These are phyloP conservation scores for Lophotriccus pileatus DNA, from an alignment of 2,797 vertebrate species.

Conservation along the genomic window DNA sequence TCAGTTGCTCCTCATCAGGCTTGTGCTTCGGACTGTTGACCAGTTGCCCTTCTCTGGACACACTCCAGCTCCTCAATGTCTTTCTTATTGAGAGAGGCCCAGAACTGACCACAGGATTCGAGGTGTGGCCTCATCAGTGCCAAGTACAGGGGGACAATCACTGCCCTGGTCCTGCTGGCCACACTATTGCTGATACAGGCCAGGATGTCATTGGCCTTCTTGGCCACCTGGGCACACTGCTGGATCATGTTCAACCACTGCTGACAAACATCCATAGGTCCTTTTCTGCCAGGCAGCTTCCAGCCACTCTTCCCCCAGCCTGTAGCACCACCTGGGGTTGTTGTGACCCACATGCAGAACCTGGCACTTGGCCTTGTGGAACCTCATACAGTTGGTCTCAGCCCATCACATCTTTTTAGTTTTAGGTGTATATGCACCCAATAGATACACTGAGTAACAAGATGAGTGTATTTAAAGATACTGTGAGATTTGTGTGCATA, in stretches of 20 bases:
- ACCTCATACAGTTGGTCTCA: background rate
- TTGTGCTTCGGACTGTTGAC: background rate
- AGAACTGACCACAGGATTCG: background rate
- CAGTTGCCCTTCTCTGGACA: background rate
- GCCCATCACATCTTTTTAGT: background rate
- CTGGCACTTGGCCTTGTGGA: fast-evolving
- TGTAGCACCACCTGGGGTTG: fast-evolving
- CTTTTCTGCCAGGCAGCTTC: fast-evolving
- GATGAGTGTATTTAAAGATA: background rate
- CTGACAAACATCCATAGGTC: fast-evolving
- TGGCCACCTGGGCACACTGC: background rate
- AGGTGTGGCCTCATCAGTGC: background rate
- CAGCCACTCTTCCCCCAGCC: background rate
- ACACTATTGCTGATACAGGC: background rate
- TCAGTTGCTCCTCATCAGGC: background rate
- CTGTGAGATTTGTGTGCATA: background rate
- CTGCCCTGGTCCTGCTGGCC: background rate
- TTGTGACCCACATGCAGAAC: background rate
- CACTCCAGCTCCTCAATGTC: background rate
- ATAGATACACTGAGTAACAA: background rate
- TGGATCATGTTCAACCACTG: background rate
- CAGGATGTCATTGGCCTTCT: background rate
- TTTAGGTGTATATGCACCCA: background rate
- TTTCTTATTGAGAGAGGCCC: background rate
- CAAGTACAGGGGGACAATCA: fast-evolving